A percentile compares a stretch with the other conserved stretches of the same genome.
phyloP scores from a whole-genome alignment of 2,113 vertebrate species.

The Lethenteron camtschaticum region DNA sequence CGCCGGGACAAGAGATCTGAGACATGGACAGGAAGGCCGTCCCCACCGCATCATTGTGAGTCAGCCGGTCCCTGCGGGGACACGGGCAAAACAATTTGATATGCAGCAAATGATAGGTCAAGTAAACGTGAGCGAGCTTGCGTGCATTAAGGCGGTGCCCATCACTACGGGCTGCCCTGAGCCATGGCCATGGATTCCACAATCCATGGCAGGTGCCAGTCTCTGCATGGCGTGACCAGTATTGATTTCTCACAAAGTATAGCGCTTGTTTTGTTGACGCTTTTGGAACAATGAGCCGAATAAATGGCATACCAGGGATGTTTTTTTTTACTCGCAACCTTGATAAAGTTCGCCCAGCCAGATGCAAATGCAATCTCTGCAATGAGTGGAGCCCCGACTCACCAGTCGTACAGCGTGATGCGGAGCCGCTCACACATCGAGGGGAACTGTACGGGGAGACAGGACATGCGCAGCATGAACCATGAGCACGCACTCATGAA shows the following conservation, averaged over 20 bases:
- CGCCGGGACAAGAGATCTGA: conserved; percentile 17
- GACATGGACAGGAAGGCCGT: conserved; percentile 14
- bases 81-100: neutral
- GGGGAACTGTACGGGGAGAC: conserved; percentile 17
- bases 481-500: too few relatives aligned
- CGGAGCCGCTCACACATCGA: conserved; percentile 22
- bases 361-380: neutral
- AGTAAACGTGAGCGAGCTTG: neutral
- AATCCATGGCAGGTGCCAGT: too few relatives aligned
- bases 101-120: neutral
- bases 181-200: too few relatives aligned
- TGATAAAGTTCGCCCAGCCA: neutral
- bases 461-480: too few relatives aligned
- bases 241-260: neutral
- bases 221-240: too few relatives aligned
- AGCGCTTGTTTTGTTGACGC: neutral
- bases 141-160: neutral
- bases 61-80: conserved; percentile 10
- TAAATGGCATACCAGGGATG: neutral
- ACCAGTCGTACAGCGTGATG: conserved; percentile 22
- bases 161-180: neutral
- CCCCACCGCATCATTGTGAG: conserved; percentile 11
- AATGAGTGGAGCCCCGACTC: conserved; percentile 4
- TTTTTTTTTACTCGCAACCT: too few relatives aligned
- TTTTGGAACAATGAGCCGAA: neutral